Evolutionary conservation across 2,113 vertebrate genomes (phyloP).

Genomic region (Cyrtonyx montezumae): DNA sequence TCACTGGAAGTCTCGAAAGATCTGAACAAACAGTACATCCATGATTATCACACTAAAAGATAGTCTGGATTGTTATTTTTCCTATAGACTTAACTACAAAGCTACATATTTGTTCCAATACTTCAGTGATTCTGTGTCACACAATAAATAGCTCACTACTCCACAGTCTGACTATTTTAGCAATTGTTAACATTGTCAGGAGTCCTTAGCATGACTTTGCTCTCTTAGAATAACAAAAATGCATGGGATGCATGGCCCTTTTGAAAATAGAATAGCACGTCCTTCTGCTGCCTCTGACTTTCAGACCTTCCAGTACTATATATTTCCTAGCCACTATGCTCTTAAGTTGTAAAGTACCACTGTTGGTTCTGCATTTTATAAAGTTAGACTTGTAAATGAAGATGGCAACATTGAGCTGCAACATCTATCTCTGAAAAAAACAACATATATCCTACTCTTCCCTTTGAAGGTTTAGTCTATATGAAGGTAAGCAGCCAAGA

Average conservation of each 20-base stretch:
- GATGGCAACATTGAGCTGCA: background rate
- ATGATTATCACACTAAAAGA: background rate
- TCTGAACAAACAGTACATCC: background rate
- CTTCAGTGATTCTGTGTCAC: rapidly evolving
- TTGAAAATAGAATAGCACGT: background rate
- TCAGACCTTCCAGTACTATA: background rate
- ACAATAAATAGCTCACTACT: background rate
- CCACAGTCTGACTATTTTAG: background rate
- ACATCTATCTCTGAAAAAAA: conserved; percentile 15
- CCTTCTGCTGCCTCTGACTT: background rate
- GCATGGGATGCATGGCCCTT: background rate
- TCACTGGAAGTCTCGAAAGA: background rate
- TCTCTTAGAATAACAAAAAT: rapidly evolving
- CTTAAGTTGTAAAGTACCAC: conserved; percentile 36
- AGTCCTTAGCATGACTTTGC: background rate
- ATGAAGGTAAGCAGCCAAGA: conserved; percentile 50
- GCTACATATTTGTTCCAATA: background rate
- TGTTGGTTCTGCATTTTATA: background rate
- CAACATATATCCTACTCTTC: conserved; percentile 23
- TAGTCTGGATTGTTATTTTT: rapidly evolving
- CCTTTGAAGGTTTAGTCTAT: conserved; percentile 28
- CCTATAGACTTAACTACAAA: background rate
- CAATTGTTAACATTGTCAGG: background rate
- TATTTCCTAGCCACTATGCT: conserved; percentile 11
- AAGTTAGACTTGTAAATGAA: conserved; percentile 47